Conservation (phyloP, 2,113 vertebrate species). For the Octodon degus region DNA sequence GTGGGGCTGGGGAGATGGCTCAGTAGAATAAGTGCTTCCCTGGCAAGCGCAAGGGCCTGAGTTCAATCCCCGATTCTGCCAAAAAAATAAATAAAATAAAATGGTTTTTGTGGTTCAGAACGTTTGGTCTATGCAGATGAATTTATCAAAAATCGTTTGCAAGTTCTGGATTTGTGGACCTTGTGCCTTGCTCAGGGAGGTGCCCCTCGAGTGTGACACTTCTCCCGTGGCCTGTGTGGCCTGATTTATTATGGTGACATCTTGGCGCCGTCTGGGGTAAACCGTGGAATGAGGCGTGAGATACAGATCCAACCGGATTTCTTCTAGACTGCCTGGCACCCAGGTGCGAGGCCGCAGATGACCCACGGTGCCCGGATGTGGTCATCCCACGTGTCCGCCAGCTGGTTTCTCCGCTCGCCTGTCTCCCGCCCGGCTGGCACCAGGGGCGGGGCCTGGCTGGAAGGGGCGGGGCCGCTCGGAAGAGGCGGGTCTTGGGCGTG, state of each 20-base stretch:
- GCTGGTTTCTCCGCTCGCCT: neutral
- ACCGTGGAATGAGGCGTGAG: neutral
- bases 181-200: neutral
- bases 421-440: fast-evolving
- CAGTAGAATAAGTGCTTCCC: too few species aligned
- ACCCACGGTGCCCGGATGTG: neutral
- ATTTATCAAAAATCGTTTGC: neutral
- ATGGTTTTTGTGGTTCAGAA: neutral
- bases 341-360: fast-evolving
- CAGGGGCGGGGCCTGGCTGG: neutral
- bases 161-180: neutral
- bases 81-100: too few species aligned
- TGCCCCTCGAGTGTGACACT: neutral
- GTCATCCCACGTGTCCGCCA: fast-evolving
- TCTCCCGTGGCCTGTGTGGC: neutral
- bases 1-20: too few species aligned
- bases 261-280: neutral
- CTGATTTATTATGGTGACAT: neutral
- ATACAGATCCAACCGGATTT: fast-evolving
- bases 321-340: neutral
- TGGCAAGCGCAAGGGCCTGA: too few species aligned
- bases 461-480: neutral
- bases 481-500: neutral
- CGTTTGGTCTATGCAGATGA: neutral
- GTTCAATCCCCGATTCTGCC: too few species aligned